Percentiles rank a stretch among this genome's conserved stretches.
Evolutionary conservation across 1,140 invertebrate species (phyloP).

Genomic region (Acyrthosiphon pisum): DNA sequence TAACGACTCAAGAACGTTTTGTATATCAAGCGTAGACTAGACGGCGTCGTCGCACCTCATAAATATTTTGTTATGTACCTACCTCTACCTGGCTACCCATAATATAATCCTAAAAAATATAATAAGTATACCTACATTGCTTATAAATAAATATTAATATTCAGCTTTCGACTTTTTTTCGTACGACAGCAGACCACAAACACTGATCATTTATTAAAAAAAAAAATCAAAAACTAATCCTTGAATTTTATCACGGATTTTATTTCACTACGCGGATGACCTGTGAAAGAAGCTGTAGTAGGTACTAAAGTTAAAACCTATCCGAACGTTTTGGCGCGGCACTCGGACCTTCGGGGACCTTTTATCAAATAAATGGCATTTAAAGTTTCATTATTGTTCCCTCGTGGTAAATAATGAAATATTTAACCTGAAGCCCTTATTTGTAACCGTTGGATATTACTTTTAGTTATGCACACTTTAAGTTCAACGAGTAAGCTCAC

Average conservation of each 20-base stretch:
- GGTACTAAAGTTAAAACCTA: neutral
- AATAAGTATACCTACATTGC: no score
- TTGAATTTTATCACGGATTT: neutral
- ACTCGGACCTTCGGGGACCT: neutral
- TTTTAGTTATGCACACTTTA: neutral
- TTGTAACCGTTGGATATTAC: neutral
- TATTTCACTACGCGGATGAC: neutral
- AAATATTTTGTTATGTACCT: no score
- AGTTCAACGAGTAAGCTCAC: neutral
- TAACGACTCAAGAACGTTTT: no score
- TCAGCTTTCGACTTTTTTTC: neutral
- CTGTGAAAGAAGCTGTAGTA: neutral
- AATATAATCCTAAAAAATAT: no score
- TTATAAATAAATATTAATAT: neutral
- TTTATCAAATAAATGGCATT: slow-evolving; percentile 9
- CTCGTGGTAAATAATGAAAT: neutral
- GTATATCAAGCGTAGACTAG: no score
- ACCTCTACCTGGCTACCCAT: no score
- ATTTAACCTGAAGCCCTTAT: neutral
- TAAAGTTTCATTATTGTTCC: neutral
- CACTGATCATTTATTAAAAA: neutral
- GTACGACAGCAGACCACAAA: neutral
- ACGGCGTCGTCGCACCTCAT: neutral
- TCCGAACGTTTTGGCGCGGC: neutral
- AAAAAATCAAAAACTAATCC: neutral